Conservation (phyloP, 2,888 invertebrate species). For the Lathronympha strigana region DNA sequence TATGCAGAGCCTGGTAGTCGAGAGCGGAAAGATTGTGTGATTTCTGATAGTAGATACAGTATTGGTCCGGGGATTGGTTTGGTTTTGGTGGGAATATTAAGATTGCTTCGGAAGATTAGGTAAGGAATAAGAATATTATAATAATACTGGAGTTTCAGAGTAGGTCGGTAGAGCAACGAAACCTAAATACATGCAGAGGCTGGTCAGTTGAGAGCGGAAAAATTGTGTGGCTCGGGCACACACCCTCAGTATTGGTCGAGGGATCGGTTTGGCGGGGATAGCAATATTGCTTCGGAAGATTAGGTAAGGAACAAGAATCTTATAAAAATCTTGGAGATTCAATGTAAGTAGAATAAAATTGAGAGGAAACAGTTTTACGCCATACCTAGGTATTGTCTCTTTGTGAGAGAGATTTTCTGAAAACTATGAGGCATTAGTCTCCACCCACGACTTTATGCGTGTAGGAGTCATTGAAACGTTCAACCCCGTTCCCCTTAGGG, state of each 20-base stretch:
- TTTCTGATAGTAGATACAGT: neutral
- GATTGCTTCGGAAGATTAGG: too few relatives aligned
- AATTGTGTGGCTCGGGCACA: neutral
- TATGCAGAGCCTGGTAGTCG: neutral
- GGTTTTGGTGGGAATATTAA: neutral
- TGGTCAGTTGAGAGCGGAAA: neutral
- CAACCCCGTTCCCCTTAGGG: too few relatives aligned
- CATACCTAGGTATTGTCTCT: too few relatives aligned
- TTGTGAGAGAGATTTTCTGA: too few relatives aligned
- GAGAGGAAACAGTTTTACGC: too few relatives aligned
- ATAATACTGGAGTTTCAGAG: too few relatives aligned
- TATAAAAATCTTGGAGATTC: too few relatives aligned
- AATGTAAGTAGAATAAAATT: too few relatives aligned
- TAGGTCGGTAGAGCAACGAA: neutral
- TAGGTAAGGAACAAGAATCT: neutral
- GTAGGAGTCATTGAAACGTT: too few relatives aligned
- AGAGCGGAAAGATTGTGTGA: neutral
- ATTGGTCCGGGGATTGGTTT: neutral
- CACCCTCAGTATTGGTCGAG: neutral
- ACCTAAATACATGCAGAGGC: neutral
- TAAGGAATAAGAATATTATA: too few relatives aligned
- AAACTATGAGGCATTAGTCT: too few relatives aligned
- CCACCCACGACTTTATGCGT: too few relatives aligned
- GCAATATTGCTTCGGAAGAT: neutral
- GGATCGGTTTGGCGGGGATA: neutral